Conservation (phyloP, 2,113 vertebrate genomes). For the Chunga burmeisteri region DNA sequence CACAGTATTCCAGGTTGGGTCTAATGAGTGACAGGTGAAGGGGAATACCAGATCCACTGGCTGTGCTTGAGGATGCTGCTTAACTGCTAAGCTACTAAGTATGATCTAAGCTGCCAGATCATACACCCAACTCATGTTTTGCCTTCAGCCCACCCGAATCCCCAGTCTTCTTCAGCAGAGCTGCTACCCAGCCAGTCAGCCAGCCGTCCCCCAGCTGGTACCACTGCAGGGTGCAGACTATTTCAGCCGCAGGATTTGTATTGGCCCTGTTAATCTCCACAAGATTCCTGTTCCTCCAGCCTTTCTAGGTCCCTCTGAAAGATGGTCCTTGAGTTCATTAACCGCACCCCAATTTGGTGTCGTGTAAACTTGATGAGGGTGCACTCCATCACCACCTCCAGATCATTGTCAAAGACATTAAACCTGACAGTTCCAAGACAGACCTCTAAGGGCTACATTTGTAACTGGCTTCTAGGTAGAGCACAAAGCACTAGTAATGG, state of each 20-base stretch:
- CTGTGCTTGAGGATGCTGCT: background rate
- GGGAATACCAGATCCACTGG: background rate
- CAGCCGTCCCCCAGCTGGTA: background rate
- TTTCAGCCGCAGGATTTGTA: background rate
- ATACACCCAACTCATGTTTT: background rate
- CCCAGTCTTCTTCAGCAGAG: background rate
- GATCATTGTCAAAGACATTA: background rate
- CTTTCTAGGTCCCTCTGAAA: background rate
- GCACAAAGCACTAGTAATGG: background rate
- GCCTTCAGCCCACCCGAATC: background rate
- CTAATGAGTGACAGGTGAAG: background rate
- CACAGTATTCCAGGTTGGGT: background rate
- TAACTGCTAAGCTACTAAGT: background rate
- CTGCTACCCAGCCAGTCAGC: background rate
- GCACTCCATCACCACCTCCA: background rate
- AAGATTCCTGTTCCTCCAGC: background rate
- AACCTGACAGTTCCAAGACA: accelerated
- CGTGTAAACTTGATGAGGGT: background rate
- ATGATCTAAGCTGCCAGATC: background rate
- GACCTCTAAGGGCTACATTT: too few relatives aligned
- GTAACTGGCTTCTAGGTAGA: background rate
- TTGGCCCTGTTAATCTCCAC: background rate
- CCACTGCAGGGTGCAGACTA: background rate
- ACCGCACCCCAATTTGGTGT: too few relatives aligned
- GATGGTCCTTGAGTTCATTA: background rate